Evolutionary conservation across 1,140 invertebrate species (phyloP).

Genomic region (Acromyrmex heyeri): DNA sequence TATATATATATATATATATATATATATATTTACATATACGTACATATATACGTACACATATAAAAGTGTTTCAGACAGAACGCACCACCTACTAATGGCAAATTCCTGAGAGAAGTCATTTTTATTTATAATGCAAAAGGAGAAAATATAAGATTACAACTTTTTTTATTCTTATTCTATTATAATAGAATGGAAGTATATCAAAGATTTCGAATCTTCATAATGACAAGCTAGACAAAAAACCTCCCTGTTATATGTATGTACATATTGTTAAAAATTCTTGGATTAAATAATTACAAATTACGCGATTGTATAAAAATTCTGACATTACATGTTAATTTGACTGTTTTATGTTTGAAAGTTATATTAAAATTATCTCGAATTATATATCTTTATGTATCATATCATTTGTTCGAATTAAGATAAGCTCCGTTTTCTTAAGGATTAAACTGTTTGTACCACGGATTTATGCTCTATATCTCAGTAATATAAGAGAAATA

Average conservation of each 20-base stretch:
- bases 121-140: too few species aligned
- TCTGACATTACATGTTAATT: background rate
- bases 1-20: too few species aligned
- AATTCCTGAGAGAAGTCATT: too few species aligned
- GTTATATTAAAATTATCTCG: background rate
- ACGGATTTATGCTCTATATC: slow-evolving; percentile 22
- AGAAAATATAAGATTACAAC: too few species aligned
- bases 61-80: too few species aligned
- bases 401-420: slow-evolving; percentile 51
- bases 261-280: background rate
- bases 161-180: too few species aligned
- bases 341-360: slow-evolving; percentile 6
- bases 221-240: too few species aligned
- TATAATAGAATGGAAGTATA: too few species aligned
- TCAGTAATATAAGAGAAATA: slow-evolving; percentile 40
- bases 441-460: slow-evolving; percentile 57
- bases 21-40: too few species aligned
- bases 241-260: background rate
- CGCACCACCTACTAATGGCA: too few species aligned
- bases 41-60: too few species aligned
- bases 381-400: slow-evolving; percentile 7
- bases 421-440: slow-evolving; percentile 65
- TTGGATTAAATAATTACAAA: slow-evolving; percentile 22
- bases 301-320: background rate
- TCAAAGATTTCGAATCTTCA: too few species aligned